These are phyloP conservation scores for Danionella dracula DNA, from an alignment of 2,797 vertebrate genomes.

Conservation along the genomic window DNA sequence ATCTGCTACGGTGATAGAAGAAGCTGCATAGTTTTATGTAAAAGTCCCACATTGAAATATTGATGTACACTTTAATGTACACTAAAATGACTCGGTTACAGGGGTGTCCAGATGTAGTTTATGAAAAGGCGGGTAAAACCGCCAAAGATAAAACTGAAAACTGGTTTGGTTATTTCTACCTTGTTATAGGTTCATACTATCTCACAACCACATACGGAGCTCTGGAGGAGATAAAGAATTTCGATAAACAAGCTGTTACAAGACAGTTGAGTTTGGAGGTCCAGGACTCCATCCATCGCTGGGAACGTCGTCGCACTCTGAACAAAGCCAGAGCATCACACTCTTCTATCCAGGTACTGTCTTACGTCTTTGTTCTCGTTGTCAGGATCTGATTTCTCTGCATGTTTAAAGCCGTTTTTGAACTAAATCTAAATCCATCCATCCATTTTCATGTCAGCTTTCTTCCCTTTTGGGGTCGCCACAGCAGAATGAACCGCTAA, in stretches of 20 bases:
- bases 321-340: slow-evolving; percentile 81
- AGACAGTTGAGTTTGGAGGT: slow-evolving; percentile 89
- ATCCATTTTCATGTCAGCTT: too few relatives aligned
- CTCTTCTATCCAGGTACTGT: slow-evolving; percentile 79
- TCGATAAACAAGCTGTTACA: slow-evolving; percentile 85
- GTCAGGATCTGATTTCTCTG: background rate
- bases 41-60: too few relatives aligned
- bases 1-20: too few relatives aligned
- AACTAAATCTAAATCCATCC: too few relatives aligned
- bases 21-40: too few relatives aligned
- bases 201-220: slow-evolving; percentile 94
- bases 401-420: background rate
- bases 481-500: too few relatives aligned
- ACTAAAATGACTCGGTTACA: too few relatives aligned
- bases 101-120: too few relatives aligned
- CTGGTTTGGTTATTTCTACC: background rate
- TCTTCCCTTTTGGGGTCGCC: too few relatives aligned
- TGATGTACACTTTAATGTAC: too few relatives aligned
- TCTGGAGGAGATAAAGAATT: slow-evolving; percentile 91
- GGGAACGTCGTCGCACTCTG: slow-evolving; percentile 89
- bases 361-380: background rate
- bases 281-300: slow-evolving; percentile 95
- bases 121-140: too few relatives aligned
- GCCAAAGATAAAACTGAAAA: too few relatives aligned
- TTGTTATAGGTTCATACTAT: slow-evolving; percentile 85